Percentiles rank a stretch among this genome's conserved stretches.
Evolutionary conservation across 1,140 invertebrate genomes (phyloP).

Genomic region (Drosophila malerkotliana): DNA sequence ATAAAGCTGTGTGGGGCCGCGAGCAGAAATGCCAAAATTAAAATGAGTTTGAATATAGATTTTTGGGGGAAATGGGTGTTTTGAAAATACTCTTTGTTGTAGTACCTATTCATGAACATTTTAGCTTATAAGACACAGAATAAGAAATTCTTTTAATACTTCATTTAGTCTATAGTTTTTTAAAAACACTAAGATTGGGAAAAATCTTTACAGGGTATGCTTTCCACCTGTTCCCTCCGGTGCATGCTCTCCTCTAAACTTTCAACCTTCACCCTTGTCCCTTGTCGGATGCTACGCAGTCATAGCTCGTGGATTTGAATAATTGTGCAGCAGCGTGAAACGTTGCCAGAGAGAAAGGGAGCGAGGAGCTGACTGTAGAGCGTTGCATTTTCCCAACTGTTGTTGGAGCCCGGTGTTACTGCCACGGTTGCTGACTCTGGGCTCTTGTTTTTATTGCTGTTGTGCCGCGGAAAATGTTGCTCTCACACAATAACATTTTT

Average conservation of each 20-base stretch:
- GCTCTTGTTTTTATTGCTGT: conserved; percentile 39
- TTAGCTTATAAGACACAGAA: no score
- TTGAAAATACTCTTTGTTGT: neutral
- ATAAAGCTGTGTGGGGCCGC: conserved; percentile 68
- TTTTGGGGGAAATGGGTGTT: neutral
- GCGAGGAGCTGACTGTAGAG: neutral
- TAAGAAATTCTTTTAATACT: no score
- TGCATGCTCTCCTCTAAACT: neutral
- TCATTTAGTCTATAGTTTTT: no score
- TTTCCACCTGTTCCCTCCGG: conserved; percentile 16
- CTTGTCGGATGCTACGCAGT: conserved; percentile 38
- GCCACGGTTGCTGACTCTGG: conserved; percentile 5
- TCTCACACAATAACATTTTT: conserved; percentile 35
- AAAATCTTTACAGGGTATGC: conserved; percentile 15
- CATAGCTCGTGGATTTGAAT: conserved; percentile 79
- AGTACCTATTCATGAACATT: no score
- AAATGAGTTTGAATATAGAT: conserved; percentile 22
- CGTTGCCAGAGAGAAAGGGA: conserved; percentile 10
- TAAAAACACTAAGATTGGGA: no score
- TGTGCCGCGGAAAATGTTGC: conserved; percentile 36
- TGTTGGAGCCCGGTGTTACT: neutral
- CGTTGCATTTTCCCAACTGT: conserved; percentile 22
- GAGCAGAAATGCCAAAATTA: conserved; percentile 46
- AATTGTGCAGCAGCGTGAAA: conserved; percentile 79
- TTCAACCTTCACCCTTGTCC: neutral